Base-by-base conservation (phyloP, 2,797 vertebrate genomes). In the Malurus leucopterus region DNA sequence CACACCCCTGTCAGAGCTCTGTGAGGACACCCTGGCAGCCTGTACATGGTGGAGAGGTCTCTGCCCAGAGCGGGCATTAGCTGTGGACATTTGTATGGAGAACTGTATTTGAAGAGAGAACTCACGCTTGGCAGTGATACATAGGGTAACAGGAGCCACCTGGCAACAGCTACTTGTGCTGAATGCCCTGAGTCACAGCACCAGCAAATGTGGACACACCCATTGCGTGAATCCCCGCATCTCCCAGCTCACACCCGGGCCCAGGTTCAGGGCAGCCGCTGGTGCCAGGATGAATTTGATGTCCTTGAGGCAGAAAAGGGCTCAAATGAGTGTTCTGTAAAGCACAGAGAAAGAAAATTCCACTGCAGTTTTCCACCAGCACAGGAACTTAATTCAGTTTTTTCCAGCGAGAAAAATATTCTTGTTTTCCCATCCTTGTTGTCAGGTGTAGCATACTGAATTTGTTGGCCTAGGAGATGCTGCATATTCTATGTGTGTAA, bases 191-290 rank as follows among this genome's bases (percentile, higher is more conserved):
- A 78, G 47, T n/a, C 26, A 57, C 46, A 62, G 2, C 49, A 44
- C 29, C 64, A 21, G n/a, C 11, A 61, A 70, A 53, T 1, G 5
- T 13, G 34, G 41, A 40, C 6, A 30, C 50, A 54, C 22, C 21
- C 50, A n/a, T 18, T 0, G 1, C 44, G 38, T 0, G 1, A 38
- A 51, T 34, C 22, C 11, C 41, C 14, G 23, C 51, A 22, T 18
- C 29, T 44, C 53, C 43, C 3, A 11, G 11, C 38, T 50, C 50
- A 57, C 38, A 51, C 20, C 15, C 14, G 54, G 65, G 27, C 30
- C 4, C 36, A 29, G 38, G 29, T 47, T 55, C 30, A 24, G 49
- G 69, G 41, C 15, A 82, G 32, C 3, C 26, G 34, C 22, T 1
- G 1, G 12, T 59, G 22, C 47, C 3, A 4, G 55, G 51, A 23